Base-by-base conservation (phyloP, 2,888 invertebrate species). In the Acanthosepion lycidas region DNA sequence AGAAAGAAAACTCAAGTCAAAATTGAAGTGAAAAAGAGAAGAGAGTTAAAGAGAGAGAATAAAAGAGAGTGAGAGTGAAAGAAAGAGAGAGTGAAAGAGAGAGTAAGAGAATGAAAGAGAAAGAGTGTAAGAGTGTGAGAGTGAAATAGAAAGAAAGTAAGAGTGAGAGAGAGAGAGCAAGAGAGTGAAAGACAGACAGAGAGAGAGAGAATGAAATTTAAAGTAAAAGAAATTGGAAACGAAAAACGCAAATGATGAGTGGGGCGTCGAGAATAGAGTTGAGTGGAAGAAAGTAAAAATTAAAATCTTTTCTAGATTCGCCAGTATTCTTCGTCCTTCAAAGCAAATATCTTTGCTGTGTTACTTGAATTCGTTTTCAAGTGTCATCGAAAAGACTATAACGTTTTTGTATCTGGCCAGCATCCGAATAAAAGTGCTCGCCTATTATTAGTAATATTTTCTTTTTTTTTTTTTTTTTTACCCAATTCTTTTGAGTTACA, bases 361-460 rank as follows among this genome's bases (percentile, higher is more conserved):
- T 78, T 78, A n/a, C 78, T 78, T 78, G n/a, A n/a, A 78, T 78
- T n/a, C 78, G 78, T 78, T 78, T 8, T 78, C 78, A 78, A 78
- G 78, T n/a, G n/a, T n/a, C 78, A n/a, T 78, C 78, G 78, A 78
- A 15, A 28, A 78, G n/a, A 78, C 28, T 28, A 78, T 78, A n/a
- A n/a, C 78, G 78, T 78, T 78, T 78, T 78, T 78, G 78, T 78
- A 28, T 28, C 9, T 78, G 78, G 78, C 28, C 78, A 78, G 8
- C 78, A 78, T 8, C n/a, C 28, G 78, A 78, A 78, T n/a, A n/a
- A n/a, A n/a, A 78, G n/a, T 9, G 78, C n/a, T 78, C n/a, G 78
- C 9, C n/a, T 59, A 59, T 59, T 59, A 59, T 59, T 59, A 64
- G 26, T 28, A 26, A 28, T 64, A 26, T 64, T 64, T 28, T 64